Evolutionary conservation across 2,113 vertebrate species (phyloP), one percentile per base, ranked within the genome.

Genomic region (Sinocyclocheilus grahami): DNA sequence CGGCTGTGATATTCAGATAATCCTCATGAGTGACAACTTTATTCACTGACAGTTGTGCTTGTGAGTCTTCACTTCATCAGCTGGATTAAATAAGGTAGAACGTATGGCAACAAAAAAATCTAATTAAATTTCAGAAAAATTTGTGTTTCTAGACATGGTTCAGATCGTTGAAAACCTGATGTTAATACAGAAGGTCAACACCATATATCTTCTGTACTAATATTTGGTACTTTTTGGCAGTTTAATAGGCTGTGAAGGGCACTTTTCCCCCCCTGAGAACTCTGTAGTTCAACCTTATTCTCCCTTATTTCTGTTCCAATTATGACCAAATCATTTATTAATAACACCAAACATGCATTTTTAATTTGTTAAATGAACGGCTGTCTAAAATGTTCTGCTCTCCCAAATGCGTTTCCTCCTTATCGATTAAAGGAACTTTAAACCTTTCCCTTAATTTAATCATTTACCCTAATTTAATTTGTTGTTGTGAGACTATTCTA

Each of bases 321-420:
- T 86, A 87, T 83, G 72, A 86, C 79, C 72, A 53, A 80, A 90
- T 90, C 6, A 88, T 89, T 87, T 88, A 89, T 90, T 90, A 82
- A 89, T 86, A 90, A 69, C 72, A 39, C 74, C 48, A 65, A 82
- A 62, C 86, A 90, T 80, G 88, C 46, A 75, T 83, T 89, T 90
- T 92, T 69, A 75, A 85, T 90, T 87, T 83, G 76, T 86, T 67
- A 89, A 89, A 89, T 79, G 53, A 67, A 78, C 12, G 71, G 24
- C 24, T 72, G 55, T 82, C 55, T 48, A 51, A 82, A 86, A 33
- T 78, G 39, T 30, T 51, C 42, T 39, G 5, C 42, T 75, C 53
- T 67, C 11, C 20, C 9, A 55, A 72, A 77, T 83, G 78, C 30
- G 39, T 83, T 42, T 71, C 82, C 85, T 55, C 80, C 83, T 88